Evolutionary conservation across 64 coral and sea anemone species (phyloP).

Genomic region (Orbicella faveolata): DNA sequence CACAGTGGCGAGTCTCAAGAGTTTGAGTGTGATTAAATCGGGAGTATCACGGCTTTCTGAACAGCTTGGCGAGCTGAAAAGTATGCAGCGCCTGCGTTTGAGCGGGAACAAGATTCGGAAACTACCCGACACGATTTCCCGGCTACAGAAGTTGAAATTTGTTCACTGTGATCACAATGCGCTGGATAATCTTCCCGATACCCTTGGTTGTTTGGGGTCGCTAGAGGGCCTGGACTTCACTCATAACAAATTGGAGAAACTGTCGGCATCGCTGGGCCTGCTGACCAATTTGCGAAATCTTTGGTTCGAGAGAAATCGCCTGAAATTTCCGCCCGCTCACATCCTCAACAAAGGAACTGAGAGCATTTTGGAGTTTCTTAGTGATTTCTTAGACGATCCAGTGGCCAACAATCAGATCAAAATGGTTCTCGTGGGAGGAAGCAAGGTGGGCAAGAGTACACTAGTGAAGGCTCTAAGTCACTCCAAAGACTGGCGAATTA

Average conservation of each 20-base stretch:
- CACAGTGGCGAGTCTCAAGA: slow-evolving; percentile 53
- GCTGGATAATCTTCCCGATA: slow-evolving; percentile 76
- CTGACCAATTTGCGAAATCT: slow-evolving; percentile 71
- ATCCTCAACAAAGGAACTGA: slow-evolving; percentile 71
- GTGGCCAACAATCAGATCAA: slow-evolving; percentile 86
- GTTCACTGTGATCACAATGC: slow-evolving; percentile 66
- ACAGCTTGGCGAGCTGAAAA: slow-evolving; percentile 62
- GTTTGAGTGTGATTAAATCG: slow-evolving; percentile 54
- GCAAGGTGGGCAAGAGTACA: slow-evolving; percentile 71
- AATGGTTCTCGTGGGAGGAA: slow-evolving; percentile 72
- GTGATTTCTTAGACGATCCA: slow-evolving; percentile 77
- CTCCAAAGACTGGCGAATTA: slow-evolving; percentile 60
- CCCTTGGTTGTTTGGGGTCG: slow-evolving; percentile 61
- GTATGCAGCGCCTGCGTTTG: slow-evolving; percentile 66
- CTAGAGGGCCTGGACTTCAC: slow-evolving; percentile 74
- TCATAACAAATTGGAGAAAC: slow-evolving; percentile 75
- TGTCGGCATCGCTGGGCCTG: slow-evolving; percentile 72
- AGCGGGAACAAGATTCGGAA: slow-evolving; percentile 71
- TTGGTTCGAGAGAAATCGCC: slow-evolving; percentile 61
- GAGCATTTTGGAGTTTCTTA: slow-evolving; percentile 73
- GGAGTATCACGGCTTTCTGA: slow-evolving; percentile 48
- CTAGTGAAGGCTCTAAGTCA: slow-evolving; percentile 57
- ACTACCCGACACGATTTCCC: slow-evolving; percentile 77
- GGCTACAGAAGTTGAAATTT: slow-evolving; percentile 71
- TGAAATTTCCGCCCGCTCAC: slow-evolving; percentile 72